Conservation (phyloP, 92 coral and sea anemone species). For the Palythoa grandis region DNA sequence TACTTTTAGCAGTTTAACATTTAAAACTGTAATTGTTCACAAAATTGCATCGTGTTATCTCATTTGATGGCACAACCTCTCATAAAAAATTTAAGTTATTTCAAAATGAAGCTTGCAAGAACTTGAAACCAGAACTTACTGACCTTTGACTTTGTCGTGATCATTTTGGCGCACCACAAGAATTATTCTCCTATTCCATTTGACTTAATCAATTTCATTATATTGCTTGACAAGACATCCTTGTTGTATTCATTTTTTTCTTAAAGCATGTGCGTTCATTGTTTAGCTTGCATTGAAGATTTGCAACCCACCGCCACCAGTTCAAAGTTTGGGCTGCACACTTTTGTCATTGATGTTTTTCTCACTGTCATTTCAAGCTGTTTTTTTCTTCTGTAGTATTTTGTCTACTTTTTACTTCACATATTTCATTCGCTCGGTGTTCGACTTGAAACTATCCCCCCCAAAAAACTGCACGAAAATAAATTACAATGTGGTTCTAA, state of each 20-base stretch:
- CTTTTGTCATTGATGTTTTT: background rate
- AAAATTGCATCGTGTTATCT: background rate
- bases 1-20: background rate
- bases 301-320: background rate
- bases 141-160: background rate
- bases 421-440: background rate
- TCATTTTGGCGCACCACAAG: background rate
- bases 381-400: background rate
- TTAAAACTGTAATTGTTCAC: too few species aligned
- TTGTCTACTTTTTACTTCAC: background rate
- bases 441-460: background rate
- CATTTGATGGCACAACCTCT: background rate
- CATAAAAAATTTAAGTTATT: too few species aligned
- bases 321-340: background rate
- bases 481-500: background rate
- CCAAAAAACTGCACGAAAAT: background rate
- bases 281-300: background rate
- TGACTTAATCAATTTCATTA: background rate
- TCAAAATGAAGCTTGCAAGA: background rate
- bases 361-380: background rate
- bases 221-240: background rate
- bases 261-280: background rate
- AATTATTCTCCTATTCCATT: background rate
- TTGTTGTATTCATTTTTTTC: background rate
- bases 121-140: background rate